A percentile compares a stretch with the other conserved stretches of the same genome.
Evolutionary conservation across 2,113 vertebrate species (phyloP).

Genomic region (Siniperca knerii): DNA sequence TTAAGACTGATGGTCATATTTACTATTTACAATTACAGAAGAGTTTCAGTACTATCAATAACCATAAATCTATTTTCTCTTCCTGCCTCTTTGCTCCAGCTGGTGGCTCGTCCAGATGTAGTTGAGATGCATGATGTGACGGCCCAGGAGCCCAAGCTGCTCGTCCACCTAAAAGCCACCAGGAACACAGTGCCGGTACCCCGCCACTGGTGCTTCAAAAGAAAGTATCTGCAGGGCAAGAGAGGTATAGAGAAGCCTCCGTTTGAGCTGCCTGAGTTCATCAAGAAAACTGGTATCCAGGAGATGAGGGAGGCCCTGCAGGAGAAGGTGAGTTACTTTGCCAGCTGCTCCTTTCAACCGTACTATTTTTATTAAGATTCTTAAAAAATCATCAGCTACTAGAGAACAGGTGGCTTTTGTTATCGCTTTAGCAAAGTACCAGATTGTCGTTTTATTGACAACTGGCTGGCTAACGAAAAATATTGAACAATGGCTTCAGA

Average conservation of each 20-base stretch:
- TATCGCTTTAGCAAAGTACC: too few species aligned
- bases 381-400: too few species aligned
- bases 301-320: conserved; percentile 96
- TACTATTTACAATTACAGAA: not conserved
- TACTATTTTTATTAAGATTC: not conserved
- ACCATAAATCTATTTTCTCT: not conserved
- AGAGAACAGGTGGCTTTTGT: too few species aligned
- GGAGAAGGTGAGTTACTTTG: conserved; percentile 87
- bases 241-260: conserved; percentile 95
- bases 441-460: too few species aligned
- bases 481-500: too few species aligned
- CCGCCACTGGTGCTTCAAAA: conserved; percentile 87
- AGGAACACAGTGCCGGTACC: conserved; percentile 94
- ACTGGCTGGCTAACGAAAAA: too few species aligned
- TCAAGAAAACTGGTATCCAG: conserved; percentile 94
- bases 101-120: conserved; percentile 92
- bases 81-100: conserved; percentile 68
- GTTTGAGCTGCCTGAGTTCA: conserved; percentile 94
- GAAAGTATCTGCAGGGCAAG: conserved; percentile 92
- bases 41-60: not conserved
- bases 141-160: conserved; percentile 92
- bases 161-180: conserved; percentile 95
- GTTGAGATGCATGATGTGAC: conserved; percentile 98
- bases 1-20: too few species aligned
- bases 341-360: not conserved